These are phyloP conservation scores for Brachyptera putata DNA, from an alignment of 2,888 invertebrate genomes.

Conservation along the genomic window DNA sequence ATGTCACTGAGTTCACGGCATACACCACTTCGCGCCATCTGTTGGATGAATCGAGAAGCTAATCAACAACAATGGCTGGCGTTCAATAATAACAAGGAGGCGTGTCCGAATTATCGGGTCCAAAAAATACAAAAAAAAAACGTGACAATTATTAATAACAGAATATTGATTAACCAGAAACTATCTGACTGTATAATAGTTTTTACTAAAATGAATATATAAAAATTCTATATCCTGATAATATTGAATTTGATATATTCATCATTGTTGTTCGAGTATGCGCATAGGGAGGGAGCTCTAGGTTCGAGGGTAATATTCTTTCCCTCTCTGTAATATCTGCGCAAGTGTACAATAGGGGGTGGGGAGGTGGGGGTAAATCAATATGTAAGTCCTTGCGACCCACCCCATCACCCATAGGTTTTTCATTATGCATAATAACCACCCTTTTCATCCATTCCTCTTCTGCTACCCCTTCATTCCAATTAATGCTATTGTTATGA, in stretches of 20 bases:
- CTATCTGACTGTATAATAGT: too few species aligned
- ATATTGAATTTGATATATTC: too few species aligned
- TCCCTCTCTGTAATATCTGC: not conserved
- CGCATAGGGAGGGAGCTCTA: not conserved
- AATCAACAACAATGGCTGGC: not conserved
- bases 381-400: not conserved
- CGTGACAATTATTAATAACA: too few species aligned
- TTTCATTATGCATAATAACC: not conserved
- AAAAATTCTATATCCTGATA: too few species aligned
- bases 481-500: too few species aligned
- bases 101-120: not conserved
- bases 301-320: not conserved
- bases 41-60: not conserved
- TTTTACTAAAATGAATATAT: too few species aligned
- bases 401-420: not conserved
- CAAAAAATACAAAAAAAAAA: too few species aligned
- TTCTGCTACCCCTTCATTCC: not conserved
- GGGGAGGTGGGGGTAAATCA: conserved; percentile 3
- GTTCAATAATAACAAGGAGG: conserved; percentile 6
- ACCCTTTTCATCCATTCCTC: not conserved
- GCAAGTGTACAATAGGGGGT: not conserved
- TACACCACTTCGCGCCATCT: too few species aligned
- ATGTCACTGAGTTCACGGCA: too few species aligned
- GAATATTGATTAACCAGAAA: too few species aligned
- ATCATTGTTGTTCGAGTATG: too few species aligned